Conservation (phyloP, 2,113 vertebrate species). For the Mionectes macconnelli region DNA sequence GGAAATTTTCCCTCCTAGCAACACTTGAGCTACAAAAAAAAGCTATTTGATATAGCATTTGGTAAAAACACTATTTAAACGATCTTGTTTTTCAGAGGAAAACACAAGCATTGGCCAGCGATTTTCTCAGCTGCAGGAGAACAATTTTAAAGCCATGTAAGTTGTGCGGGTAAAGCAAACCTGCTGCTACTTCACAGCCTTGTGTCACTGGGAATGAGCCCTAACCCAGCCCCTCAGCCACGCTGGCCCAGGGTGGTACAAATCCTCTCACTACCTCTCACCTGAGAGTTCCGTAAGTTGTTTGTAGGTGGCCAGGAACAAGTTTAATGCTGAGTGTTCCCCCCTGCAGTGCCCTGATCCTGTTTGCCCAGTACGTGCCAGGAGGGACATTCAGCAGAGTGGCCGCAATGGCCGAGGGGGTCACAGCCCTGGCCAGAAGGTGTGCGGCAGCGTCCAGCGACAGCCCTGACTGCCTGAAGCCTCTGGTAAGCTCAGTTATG, state of each 20-base stretch:
- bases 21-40: not conserved
- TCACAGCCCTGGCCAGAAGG: not conserved
- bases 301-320: not conserved
- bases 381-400: not conserved
- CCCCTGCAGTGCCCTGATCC: not conserved
- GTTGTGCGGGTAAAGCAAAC: not conserved
- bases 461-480: not conserved
- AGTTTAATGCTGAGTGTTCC: not conserved
- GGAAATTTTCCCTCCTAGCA: not conserved
- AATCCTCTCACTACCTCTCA: not conserved
- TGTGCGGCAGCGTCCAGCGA: not conserved
- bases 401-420: not conserved
- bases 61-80: not conserved
- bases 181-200: not conserved
- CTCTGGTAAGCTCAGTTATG: not conserved
- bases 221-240: too few relatives aligned
- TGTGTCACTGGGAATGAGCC: not conserved
- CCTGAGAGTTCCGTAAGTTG: rapidly evolving
- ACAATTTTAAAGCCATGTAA: conserved; percentile 37
- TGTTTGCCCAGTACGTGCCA: conserved; percentile 43
- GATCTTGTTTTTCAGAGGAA: conserved; percentile 4
- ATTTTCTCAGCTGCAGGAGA: conserved; percentile 37
- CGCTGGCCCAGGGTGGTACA: rapidly evolving
- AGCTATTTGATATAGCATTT: not conserved
- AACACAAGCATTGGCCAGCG: not conserved